These are phyloP conservation scores for Itoplectis maculator DNA, from an alignment of 2,888 invertebrate genomes.

Conservation along the genomic window DNA sequence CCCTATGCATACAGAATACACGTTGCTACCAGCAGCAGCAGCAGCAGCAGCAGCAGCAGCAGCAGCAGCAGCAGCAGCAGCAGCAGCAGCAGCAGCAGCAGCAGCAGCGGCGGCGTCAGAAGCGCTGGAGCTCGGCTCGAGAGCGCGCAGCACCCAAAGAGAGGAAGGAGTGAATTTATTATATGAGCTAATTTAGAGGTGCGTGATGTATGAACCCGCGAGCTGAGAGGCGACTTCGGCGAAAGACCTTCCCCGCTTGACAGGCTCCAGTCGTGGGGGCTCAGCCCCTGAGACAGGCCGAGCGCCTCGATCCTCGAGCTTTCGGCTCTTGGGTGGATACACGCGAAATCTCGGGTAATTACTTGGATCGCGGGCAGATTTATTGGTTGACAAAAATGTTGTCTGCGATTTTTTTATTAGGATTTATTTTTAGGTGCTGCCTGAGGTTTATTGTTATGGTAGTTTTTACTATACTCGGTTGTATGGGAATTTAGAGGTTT, in stretches of 20 bases:
- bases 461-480: background rate
- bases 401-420: background rate
- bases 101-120: background rate
- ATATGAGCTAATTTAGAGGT: conserved; percentile 81
- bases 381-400: no score
- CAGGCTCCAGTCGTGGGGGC: conserved; percentile 15
- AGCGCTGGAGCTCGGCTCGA: conserved; percentile 67
- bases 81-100: conserved; percentile 66
- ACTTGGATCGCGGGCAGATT: conserved; percentile 30
- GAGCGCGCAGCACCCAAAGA: conserved; percentile 44
- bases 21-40: conserved; percentile 77
- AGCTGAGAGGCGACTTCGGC: conserved; percentile 53
- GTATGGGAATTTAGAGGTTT: no score
- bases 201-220: conserved; percentile 71
- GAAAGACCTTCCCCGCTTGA: conserved; percentile 52
- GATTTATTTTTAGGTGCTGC: conserved; percentile 26
- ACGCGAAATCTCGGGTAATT: conserved; percentile 48
- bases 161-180: conserved; percentile 80
- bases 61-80: conserved; percentile 16
- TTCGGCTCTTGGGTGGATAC: background rate
- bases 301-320: no score
- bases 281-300: no score
- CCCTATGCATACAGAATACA: conserved; percentile 84
- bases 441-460: background rate
- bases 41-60: no score